Evolutionary conservation across 2,797 vertebrate species (phyloP).

Genomic region (Ceyx erithaca): DNA sequence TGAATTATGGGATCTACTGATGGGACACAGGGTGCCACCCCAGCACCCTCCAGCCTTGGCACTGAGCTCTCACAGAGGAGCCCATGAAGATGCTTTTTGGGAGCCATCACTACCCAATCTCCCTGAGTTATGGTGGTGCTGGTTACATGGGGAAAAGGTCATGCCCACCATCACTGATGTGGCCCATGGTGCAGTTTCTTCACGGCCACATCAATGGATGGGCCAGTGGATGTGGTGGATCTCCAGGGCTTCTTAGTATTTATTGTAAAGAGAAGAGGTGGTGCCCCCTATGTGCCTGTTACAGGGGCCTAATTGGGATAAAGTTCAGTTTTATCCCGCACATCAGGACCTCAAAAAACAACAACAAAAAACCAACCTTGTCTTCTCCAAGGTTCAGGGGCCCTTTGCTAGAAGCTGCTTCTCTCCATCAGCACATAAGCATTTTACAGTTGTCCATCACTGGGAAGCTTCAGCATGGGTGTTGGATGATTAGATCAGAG

Average conservation of each 20-base stretch:
- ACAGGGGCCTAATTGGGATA: accelerated
- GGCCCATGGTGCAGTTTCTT: background rate
- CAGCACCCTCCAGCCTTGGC: background rate
- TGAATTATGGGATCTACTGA: slow-evolving; percentile 48
- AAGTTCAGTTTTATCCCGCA: background rate
- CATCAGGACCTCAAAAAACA: background rate
- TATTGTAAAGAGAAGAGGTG: background rate
- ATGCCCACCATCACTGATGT: background rate
- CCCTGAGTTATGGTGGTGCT: background rate
- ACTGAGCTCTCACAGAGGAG: accelerated
- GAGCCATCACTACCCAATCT: background rate
- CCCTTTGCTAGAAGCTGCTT: background rate
- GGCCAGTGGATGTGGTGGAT: background rate
- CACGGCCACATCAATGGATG: background rate
- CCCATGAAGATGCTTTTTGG: background rate
- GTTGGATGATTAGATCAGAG: background rate
- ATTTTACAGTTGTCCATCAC: background rate
- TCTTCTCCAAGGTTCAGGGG: background rate
- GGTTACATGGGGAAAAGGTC: background rate
- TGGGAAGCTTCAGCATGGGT: background rate
- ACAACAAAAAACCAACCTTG: background rate
- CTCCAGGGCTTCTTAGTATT: background rate
- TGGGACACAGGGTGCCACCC: background rate
- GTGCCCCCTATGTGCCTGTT: background rate
- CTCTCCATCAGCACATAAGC: background rate